A percentile compares a stretch with the other conserved stretches of the same genome.
Conservation (phyloP, 2,113 vertebrate species). For the Tilapia sparmanii region DNA sequence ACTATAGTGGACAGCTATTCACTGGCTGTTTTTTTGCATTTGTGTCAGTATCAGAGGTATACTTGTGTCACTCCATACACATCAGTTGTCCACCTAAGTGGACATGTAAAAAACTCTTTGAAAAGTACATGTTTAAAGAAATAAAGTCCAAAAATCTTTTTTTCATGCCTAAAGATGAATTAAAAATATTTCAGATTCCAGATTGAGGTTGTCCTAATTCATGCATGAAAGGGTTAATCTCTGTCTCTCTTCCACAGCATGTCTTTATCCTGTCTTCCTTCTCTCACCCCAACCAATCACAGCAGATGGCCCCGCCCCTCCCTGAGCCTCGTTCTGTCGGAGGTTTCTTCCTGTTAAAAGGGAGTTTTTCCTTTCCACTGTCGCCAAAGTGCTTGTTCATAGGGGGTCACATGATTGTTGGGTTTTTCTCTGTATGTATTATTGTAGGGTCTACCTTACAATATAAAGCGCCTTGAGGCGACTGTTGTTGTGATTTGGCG, state of each 20-base stretch:
- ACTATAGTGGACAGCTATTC: not conserved
- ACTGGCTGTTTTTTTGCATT: not conserved
- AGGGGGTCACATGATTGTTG: not conserved
- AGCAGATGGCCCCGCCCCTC: not conserved
- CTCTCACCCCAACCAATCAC: rapidly evolving
- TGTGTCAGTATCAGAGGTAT: not conserved
- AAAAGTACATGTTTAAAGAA: not conserved
- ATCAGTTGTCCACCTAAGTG: not conserved
- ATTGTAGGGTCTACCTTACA: not conserved
- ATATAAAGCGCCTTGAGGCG: not conserved
- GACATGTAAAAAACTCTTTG: not conserved
- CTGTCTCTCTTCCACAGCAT: not conserved
- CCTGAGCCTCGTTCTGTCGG: not conserved
- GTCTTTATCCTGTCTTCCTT: not conserved
- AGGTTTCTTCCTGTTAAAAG: not conserved
- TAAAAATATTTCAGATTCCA: not conserved
- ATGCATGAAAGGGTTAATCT: not conserved
- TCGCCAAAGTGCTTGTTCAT: not conserved
- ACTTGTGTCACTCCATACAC: not conserved
- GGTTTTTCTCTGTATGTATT: not conserved
- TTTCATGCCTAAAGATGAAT: not conserved
- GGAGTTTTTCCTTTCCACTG: not conserved
- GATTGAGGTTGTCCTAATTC: not conserved
- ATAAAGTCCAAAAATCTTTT: not conserved
- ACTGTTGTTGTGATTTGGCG: not conserved